Base-by-base conservation (phyloP, 2,888 invertebrate genomes). In the Celastrina argiolus region DNA sequence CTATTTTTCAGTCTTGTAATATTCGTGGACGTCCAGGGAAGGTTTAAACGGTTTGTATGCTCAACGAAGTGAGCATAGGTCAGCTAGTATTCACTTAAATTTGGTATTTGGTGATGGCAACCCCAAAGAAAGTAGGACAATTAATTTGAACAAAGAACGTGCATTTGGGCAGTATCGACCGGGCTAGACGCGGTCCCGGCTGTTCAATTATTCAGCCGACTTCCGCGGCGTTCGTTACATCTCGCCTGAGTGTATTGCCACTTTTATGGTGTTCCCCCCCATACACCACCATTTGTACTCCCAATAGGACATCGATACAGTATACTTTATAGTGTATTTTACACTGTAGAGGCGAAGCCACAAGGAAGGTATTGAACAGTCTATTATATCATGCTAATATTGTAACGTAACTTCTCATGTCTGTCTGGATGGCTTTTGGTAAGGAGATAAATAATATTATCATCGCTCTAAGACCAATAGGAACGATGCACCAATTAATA, bases 171-270 rank as follows among this genome's bases (percentile, higher is more conserved):
- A 71, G 72, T 81, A 84, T 85, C 75, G 86, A 85, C 82, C 84
- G 73, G 75, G 77, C 80, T 76, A 84, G 82, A 82, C 83, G 78
- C 69, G 73, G 73, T 71, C 72, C 80, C 81, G 77, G 78, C 78
- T 81, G 81, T 81, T 89, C 83, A 87, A 88, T 88, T 87, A 89
- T 88, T 89, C 87, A 89, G 70, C 75, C 74, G 75, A 74, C 76
- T 75, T 75, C 77, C 75, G 73, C 72, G 70, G 71, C 67, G 69
- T 72, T 61, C 74, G 75, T 75, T 76, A 78, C 75, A 72, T 75
- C 76, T 72, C 75, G 66, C 74, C 73, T 71, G 70, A 75, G 80
- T 79, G 78, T 81, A 80, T 80, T 81, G 77, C 79, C 77, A 74
- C 78, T 77, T 81, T 80, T 78, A 81, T 77, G 75, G 76, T 75